Conservation (phyloP, 1,140 invertebrate genomes). For the Anadara kagoshimensis region DNA sequence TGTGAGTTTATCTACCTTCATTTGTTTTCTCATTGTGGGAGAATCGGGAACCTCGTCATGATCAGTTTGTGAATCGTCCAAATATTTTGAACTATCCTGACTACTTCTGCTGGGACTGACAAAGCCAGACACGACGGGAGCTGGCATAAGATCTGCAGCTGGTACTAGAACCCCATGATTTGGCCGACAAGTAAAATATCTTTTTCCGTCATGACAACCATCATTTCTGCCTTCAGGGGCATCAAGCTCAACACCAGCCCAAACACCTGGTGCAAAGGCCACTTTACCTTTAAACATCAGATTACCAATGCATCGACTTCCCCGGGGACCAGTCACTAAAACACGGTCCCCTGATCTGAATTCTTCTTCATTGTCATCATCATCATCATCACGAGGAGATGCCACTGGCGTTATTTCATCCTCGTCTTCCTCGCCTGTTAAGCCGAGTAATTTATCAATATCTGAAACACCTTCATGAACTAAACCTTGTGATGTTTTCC, state of each 20-base stretch:
- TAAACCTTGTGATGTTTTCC: conserved; percentile 7
- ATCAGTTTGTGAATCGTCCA: conserved; percentile 41
- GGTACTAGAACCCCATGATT: conserved; percentile 74
- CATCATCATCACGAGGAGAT: conserved; percentile 50
- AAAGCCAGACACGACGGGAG: conserved; percentile 17
- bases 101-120: conserved; percentile 18
- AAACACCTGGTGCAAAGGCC: conserved; percentile 88
- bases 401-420: conserved; percentile 60
- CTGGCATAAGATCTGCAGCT: conserved; percentile 57
- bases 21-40: neutral
- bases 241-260: conserved; percentile 77
- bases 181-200: conserved; percentile 72
- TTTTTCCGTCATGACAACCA: conserved; percentile 72
- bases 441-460: conserved; percentile 48
- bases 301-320: conserved; percentile 84
- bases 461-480: conserved; percentile 27
- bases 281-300: conserved; percentile 90
- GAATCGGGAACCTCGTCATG: conserved; percentile 6
- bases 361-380: conserved; percentile 53
- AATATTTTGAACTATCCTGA: conserved; percentile 1
- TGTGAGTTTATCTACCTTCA: conserved; percentile 56
- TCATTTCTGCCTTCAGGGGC: conserved; percentile 74
- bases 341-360: conserved; percentile 88
- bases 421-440: conserved; percentile 43
- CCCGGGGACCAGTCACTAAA: conserved; percentile 82